Percentiles rank a stretch among this genome's conserved stretches.
These are phyloP conservation scores for Sceloporus undulatus DNA, from an alignment of 2,113 vertebrate species.

Conservation along the genomic window DNA sequence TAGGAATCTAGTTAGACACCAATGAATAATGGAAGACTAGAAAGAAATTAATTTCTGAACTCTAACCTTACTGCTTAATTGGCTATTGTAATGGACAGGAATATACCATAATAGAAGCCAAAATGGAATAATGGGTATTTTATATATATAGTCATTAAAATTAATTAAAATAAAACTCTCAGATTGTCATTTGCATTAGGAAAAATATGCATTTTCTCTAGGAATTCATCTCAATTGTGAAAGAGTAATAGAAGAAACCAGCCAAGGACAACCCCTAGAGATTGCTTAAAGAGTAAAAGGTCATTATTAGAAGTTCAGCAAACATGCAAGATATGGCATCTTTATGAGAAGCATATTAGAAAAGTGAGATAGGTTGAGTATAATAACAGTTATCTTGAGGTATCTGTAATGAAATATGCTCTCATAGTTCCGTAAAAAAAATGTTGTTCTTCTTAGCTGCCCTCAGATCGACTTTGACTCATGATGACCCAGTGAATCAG, in stretches of 20 bases:
- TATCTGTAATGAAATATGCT: no score
- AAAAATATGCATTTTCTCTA: conserved; percentile 49
- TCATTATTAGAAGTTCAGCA: conserved; percentile 23
- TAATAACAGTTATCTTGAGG: no score
- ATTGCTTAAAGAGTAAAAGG: conserved; percentile 35
- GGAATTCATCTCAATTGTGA: conserved; percentile 16
- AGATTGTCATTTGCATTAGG: conserved; percentile 43
- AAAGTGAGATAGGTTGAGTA: conserved; percentile 39
- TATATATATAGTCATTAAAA: not conserved
- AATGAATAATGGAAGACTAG: conserved; percentile 36
- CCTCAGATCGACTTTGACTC: no score
- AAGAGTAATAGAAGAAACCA: conserved; percentile 37
- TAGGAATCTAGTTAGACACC: conserved; percentile 38
- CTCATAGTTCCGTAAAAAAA: no score
- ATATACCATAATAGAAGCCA: conserved; percentile 45
- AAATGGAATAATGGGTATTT: conserved; percentile 18
- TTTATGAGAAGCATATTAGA: conserved; percentile 25
- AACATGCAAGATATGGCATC: conserved; percentile 29
- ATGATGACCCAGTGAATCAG: no score
- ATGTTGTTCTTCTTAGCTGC: no score
- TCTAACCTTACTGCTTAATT: conserved; percentile 48
- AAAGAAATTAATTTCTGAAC: conserved; percentile 57
- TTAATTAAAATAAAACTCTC: conserved; percentile 19
- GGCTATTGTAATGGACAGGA: conserved; percentile 43
- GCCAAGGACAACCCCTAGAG: conserved; percentile 34